A percentile compares a stretch with the other conserved stretches of the same genome.
phyloP scores from a whole-genome alignment of 2,113 vertebrate genomes.

The Anoura caudifer region DNA sequence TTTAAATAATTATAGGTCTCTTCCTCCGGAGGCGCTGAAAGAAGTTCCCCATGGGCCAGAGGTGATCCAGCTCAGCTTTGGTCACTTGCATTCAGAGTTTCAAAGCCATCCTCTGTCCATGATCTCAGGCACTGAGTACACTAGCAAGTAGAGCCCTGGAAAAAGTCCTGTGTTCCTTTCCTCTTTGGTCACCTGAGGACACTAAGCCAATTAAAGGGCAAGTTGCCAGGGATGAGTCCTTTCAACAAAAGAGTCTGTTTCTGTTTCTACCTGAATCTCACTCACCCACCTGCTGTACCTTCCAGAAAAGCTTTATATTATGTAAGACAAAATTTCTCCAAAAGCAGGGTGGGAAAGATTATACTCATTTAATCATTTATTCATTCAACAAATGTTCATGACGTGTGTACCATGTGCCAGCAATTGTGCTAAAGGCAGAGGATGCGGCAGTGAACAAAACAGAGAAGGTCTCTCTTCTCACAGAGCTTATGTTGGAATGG shows the following conservation, averaged over 20 bases:
- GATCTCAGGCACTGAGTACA: background rate
- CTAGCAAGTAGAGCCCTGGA: background rate
- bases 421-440: background rate
- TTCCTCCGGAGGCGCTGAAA: conserved; percentile 13
- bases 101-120: background rate
- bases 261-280: background rate
- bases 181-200: conserved; percentile 59
- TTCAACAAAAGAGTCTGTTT: conserved; percentile 61
- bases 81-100: background rate
- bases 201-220: conserved; percentile 66
- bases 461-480: background rate
- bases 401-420: background rate
- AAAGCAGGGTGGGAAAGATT: background rate
- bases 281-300: background rate
- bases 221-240: conserved; percentile 72
- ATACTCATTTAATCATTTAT: background rate
- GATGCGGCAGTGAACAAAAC: background rate
- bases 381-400: background rate
- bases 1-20: conserved; percentile 55
- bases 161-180: background rate
- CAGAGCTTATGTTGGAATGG: background rate
- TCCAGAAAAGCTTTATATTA: background rate
- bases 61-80: background rate
- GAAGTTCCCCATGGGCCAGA: conserved; percentile 47
- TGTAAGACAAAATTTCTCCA: background rate